Conservation (phyloP, 23 tunicate genomes). For the Botrylloides violaceus region DNA sequence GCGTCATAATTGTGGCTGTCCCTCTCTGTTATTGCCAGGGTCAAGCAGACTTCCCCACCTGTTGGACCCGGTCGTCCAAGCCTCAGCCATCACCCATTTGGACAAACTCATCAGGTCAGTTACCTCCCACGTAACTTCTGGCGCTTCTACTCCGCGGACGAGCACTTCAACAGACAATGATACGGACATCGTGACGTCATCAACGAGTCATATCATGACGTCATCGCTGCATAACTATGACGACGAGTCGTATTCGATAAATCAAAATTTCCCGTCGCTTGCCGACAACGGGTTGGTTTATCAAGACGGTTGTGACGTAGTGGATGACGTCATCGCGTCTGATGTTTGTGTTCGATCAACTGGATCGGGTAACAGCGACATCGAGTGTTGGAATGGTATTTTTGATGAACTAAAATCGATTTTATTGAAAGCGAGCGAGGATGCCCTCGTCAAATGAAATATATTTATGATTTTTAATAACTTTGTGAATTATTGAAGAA, state of each 20-base stretch:
- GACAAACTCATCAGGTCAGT: conserved; percentile 15
- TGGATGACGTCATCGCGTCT: no score
- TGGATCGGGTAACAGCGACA: no score
- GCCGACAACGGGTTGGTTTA: background rate
- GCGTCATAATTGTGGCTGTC: conserved; percentile 1
- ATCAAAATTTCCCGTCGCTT: conserved; percentile 1
- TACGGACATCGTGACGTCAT: background rate
- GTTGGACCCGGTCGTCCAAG: conserved; percentile 10
- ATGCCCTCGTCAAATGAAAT: background rate
- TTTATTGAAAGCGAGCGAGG: background rate
- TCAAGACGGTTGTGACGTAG: no score
- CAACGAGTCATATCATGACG: no score
- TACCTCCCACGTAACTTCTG: background rate
- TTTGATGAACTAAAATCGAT: background rate
- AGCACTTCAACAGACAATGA: background rate
- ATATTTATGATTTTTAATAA: no score
- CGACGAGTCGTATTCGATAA: background rate
- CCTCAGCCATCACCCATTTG: conserved; percentile 10
- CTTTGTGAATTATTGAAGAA: no score
- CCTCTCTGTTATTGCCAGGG: background rate
- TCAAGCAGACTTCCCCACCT: background rate
- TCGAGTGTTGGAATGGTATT: background rate
- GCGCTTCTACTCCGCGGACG: background rate
- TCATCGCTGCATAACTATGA: background rate
- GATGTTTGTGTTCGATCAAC: no score